Evolutionary conservation across 2,113 vertebrate species (phyloP), one percentile per base, ranked within the genome.

Genomic region (Callopanchax toddi): DNA sequence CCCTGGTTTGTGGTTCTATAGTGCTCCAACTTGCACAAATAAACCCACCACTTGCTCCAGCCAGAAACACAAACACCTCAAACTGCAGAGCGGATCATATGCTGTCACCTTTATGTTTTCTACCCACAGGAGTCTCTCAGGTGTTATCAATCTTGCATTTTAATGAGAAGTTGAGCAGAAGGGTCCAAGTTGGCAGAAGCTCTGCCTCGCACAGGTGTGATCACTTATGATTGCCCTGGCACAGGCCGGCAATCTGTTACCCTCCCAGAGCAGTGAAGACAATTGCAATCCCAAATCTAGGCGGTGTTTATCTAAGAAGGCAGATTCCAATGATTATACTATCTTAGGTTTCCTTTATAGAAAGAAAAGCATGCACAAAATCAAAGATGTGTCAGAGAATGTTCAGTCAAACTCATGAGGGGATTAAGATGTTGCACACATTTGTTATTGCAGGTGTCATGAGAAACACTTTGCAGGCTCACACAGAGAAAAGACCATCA

Each of bases 181-280:
- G 18, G 26, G 43, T 16, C 22, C 13, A 55, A 45, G 66, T 12
- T 13, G n/a, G 12, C 32, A 39, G 16, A 39, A 54, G 2, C 34
- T 17, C 26, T 17, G 29, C 4, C 29, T 32, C 57, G 16, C 25
- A 48, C 43, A 46, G 17, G 40, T 58, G 55, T 12, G 40, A 58
- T 46, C 51, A 53, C 51, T 66, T 57, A 20, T 61, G 61, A 64
- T 58, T 53, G 61, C 5, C 34, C 18, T 9, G 26, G 48, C 40
- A 26, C 18, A 56, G 0, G 21, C 15, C 1, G 4, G 43, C 49
- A 9, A 50, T 29, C 25, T 26, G 7, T 53, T 43, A 12, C 22
- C 60, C 42, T 40, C 18, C 34, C 29, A 37, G 20, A 40, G 40
- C 43, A 48, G 10, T 25, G 23, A 8, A 15, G 22, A 46, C 43